A percentile compares a stretch with the other conserved stretches of the same genome.
Conservation (phyloP, 2,888 invertebrate species). For the Eumacrocentrus americanus region DNA sequence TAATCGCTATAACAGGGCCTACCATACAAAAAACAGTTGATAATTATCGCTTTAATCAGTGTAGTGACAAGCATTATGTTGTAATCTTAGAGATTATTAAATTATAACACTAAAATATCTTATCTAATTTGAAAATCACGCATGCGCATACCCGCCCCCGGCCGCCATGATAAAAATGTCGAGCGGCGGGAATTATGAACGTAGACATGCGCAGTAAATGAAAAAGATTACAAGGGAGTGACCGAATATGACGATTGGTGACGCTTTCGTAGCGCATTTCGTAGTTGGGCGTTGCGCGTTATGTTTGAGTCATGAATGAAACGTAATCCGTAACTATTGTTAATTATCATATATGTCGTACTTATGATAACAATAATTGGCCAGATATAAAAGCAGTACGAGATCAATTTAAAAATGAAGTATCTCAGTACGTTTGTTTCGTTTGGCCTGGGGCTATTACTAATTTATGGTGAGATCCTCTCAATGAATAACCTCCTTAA, state of each 20-base stretch:
- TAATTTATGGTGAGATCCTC: background rate
- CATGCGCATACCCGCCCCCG: no score
- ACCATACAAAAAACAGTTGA: no score
- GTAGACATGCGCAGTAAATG: background rate
- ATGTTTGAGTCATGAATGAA: background rate
- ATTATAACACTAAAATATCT: no score
- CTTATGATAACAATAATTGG: background rate
- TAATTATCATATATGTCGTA: background rate
- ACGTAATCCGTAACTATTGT: background rate
- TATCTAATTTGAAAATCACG: no score
- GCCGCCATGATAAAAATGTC: background rate
- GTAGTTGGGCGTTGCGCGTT: background rate
- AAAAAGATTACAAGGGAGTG: conserved; percentile 6
- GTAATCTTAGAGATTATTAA: no score
- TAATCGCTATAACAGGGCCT: no score
- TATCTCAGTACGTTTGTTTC: background rate
- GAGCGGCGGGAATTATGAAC: background rate
- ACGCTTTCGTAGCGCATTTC: no score
- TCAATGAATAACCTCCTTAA: background rate
- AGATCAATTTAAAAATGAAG: no score
- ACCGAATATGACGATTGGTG: background rate
- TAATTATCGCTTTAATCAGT: no score
- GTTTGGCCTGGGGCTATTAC: background rate
- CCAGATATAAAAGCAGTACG: no score
- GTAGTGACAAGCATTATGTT: no score